Evolutionary conservation across 2,888 invertebrate genomes (phyloP), one percentile per base, ranked within the genome.

Genomic region (Nemotelus nigrinus): DNA sequence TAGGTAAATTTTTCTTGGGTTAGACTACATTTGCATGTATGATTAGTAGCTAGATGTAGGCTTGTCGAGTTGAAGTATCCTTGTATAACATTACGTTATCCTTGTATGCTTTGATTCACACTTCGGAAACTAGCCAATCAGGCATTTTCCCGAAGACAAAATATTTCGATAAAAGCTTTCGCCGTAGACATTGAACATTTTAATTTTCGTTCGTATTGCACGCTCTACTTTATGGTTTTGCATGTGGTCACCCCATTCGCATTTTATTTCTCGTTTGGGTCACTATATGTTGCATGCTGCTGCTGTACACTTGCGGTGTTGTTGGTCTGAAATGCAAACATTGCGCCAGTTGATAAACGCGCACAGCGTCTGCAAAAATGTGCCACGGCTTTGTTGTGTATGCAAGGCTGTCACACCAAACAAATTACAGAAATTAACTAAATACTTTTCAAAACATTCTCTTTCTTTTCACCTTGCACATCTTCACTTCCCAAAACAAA

Each of bases 201-300:
- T 25, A 25, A 25, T 25, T 25, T 25, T 25, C 25, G 25, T 25
- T 25, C 25, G 25, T 25, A 25, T 25, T 25, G 25, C 25, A 25
- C 25, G 25, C 25, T 25, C 25, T 25, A 25, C 25, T 25, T 25
- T 25, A 25, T 25, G 25, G 25, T 25, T 25, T 25, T 25, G 25
- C 25, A 25, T 25, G 25, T 25, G 25, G 25, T 25, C 25, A 25
- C 25, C 1, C 25, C 25, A 25, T 25, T 25, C 25, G 25, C 25
- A 25, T 25, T 25, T 25, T 25, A 25, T 25, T 25, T 25, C 25
- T 25, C 25, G 25, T 25, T 25, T 25, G 25, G 25, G 25, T 65
- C 25, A 76, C 44, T 55, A 53, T 64, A 64, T 76, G 60, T 65
- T 79, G 79, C 77, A 79, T 79, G 79, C 72, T 79, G 79, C 79